Percentiles rank a stretch among this genome's conserved stretches.
These are phyloP conservation scores for Apodemus sylvaticus DNA, from an alignment of 2,113 vertebrate species.

Conservation along the genomic window DNA sequence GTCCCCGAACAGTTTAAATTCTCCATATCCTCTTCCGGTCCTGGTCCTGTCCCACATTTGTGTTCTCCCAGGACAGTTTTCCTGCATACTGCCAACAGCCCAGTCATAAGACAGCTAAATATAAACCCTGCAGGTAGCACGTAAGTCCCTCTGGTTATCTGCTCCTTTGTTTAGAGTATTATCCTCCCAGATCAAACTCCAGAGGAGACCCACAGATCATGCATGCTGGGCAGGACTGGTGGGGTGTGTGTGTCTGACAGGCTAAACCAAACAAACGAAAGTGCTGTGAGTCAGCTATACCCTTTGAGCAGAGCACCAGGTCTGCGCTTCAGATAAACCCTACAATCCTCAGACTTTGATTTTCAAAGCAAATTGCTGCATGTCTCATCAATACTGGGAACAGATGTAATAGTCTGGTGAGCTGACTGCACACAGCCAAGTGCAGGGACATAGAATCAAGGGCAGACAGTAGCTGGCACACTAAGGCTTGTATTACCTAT, in stretches of 20 bases:
- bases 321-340: conserved; percentile 68
- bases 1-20: neutral
- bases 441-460: conserved; percentile 8
- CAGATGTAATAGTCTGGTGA: neutral
- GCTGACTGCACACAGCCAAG: neutral
- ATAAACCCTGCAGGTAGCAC: conserved; percentile 75
- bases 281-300: neutral
- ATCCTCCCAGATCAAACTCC: conserved; percentile 70
- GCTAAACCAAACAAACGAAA: conserved; percentile 55
- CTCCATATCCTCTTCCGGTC: neutral
- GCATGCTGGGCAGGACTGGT: conserved; percentile 18
- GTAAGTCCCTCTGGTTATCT: conserved; percentile 75
- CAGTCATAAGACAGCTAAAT: conserved; percentile 77
- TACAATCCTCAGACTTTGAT: conserved; percentile 64
- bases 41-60: neutral
- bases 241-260: conserved; percentile 18
- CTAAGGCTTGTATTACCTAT: neutral
- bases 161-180: conserved; percentile 77
- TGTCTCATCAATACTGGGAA: conserved; percentile 66
- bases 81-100: conserved; percentile 55
- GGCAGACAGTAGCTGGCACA: neutral
- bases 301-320: conserved; percentile 32
- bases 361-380: conserved; percentile 75
- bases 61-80: neutral
- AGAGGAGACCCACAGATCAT: conserved; percentile 33